Base-by-base conservation (phyloP, 2,888 invertebrate species). In the Eucriotettix oculatus region DNA sequence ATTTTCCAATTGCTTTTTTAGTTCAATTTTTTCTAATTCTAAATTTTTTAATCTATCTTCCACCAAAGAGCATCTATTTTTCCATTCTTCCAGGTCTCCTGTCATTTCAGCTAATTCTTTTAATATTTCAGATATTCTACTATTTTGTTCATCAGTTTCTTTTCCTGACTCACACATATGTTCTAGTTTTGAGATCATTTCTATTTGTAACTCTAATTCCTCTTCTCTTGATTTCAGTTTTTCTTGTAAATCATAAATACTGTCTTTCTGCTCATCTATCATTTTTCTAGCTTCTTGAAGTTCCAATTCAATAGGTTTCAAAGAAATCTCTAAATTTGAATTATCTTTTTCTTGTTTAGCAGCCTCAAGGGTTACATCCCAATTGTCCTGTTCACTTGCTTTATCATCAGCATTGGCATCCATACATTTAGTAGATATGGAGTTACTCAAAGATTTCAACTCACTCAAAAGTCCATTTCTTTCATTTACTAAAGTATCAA, bases 401-500 rank as follows among this genome's bases (percentile, higher is more conserved):
- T 14, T 41, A 10, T 10, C 11, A 11, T 16, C 16, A 7, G 40
- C n/a, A 41, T 55, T 55, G 14, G 42, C 16, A 16, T 54, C 54
- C 1, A 29, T 54, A 12, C 29, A 17, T 1, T 1, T 17, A 17
- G 16, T 29, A 54, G 16, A 17, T 54, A 12, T 54, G 9, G 16
- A 16, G 10, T 9, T 12, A 29, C 10, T 41, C 16, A 55, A 40
- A 11, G 10, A 7, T 41, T 57, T 42, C 54, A 87, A 74, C 70
- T 87, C 83, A 71, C 90, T 90, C 71, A 90, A 90, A 62, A 88
- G 72, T 68, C 89, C 86, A 44, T 73, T 63, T 10, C 71, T 57
- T 65, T 68, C 59, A 70, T 67, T 71, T 41, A 69, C 66, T n/a
- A 71, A 66, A 1, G 72, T 69, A 58, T 82, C 86, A 56, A 87